Conservation (phyloP, 2,888 invertebrate genomes). For the Ochlodes sylvanus region DNA sequence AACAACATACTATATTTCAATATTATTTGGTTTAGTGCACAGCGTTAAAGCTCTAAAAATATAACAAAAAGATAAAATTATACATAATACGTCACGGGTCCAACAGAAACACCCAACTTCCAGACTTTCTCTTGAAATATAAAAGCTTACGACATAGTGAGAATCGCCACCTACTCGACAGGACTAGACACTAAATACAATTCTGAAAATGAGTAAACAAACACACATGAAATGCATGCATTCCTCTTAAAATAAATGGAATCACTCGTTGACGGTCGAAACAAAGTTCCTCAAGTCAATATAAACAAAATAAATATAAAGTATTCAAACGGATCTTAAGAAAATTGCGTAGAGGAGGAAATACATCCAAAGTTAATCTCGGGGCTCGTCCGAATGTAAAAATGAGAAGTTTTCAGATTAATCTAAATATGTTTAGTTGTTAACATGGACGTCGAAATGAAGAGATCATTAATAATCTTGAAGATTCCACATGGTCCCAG, state of each 20-base stretch:
- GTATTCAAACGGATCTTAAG: conserved; percentile 43
- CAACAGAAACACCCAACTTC: conserved; percentile 52
- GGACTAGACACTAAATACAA: conserved; percentile 80
- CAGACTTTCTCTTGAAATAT: conserved; percentile 69
- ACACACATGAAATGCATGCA: conserved; percentile 84
- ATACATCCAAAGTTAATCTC: conserved; percentile 16
- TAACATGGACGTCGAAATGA: conserved; percentile 19
- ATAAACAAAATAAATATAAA: conserved; percentile 61
- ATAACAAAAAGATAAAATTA: conserved; percentile 46
- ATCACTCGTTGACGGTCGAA: conserved; percentile 78
- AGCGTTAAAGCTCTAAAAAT: conserved; percentile 64
- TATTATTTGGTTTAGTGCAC: conserved; percentile 80
- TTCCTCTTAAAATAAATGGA: conserved; percentile 84
- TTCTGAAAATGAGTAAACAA: conserved; percentile 79
- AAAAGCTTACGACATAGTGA: conserved; percentile 76
- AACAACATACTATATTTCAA: conserved; percentile 41
- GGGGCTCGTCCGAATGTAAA: neutral
- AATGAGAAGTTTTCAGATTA: neutral
- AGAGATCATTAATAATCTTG: conserved; percentile 30
- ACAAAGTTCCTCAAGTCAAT: conserved; percentile 65
- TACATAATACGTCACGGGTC: conserved; percentile 45
- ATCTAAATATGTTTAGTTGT: neutral
- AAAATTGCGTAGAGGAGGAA: conserved; percentile 39
- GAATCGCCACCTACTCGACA: conserved; percentile 76
- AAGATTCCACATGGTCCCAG: conserved; percentile 1